Base-by-base conservation (phyloP, 2,113 vertebrate species). In the Spheniscus mendiculus region DNA sequence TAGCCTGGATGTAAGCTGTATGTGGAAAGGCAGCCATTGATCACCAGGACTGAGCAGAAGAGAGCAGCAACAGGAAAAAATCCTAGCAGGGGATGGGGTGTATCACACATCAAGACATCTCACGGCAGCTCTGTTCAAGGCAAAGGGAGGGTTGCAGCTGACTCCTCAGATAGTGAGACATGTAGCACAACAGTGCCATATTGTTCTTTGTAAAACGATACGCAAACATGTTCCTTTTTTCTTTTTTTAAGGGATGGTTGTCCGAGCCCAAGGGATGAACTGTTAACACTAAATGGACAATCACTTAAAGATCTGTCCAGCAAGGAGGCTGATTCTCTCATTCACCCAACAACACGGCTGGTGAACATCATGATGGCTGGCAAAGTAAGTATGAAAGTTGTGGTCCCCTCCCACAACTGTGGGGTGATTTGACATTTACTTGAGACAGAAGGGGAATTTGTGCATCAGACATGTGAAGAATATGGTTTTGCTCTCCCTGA, bases 221-320 rank as follows among this genome's bases (percentile, higher is more conserved):
- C 12, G 15, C 11, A 79, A 61, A 26, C 2, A 32, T 45, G 0
- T 79, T 84, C 27, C 4, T n/a, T 30, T 84, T 44, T 65, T 59
- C 17, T 45, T 44, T 27, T 80, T 79, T 70, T 47, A 87, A 99
- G 98, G 81, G 93, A 93, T 90, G 96, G 81, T 78, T 91, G 67
- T 84, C 84, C 96, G 83, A 96, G 90, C 67, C 96, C 96, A 26
- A 85, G 97, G 79, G 98, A 97, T 88, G 97, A 96, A n/a, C 90
- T 96, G 59, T 83, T 97, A 63, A 95, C 97, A 12, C 91, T 98
- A 87, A 97, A 98, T 63, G 96, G 97, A 78, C 98, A 98, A 71
- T 91, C 95, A 69, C 83, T 97, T 84, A 98, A 97, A 70, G 97
- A 97, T 42, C 59, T 97, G 32, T 65, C 95, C 50, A 96, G 96